Conservation (phyloP, 2,113 vertebrate species). For the Phylloscopus whistleri region DNA sequence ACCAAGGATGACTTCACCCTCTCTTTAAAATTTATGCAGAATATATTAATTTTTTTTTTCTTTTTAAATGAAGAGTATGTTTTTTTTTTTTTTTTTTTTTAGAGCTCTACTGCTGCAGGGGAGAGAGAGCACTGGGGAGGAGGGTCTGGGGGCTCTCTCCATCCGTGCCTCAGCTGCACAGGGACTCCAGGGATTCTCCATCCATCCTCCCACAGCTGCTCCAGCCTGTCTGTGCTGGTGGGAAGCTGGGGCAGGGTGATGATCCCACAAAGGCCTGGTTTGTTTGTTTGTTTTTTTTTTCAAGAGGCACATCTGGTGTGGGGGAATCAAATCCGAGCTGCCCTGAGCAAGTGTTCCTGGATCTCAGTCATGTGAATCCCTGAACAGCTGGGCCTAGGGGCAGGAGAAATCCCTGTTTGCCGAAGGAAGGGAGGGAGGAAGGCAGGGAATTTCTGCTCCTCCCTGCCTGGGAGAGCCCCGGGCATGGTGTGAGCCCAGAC, state of each 20-base stretch:
- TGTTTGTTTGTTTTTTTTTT: background rate
- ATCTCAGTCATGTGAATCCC: background rate
- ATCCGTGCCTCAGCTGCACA: background rate
- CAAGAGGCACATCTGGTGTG: background rate
- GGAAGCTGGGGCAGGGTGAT: background rate
- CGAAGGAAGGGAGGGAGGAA: background rate
- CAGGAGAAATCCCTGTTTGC: background rate
- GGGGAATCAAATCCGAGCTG: background rate
- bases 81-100: background rate
- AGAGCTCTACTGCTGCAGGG: background rate
- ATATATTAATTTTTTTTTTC: background rate
- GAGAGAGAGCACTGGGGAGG: background rate
- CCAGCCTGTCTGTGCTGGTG: background rate
- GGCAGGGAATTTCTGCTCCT: background rate
- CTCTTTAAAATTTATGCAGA: background rate
- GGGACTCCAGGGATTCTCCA: background rate
- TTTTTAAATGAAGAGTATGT: background rate
- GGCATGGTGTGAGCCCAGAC: background rate
- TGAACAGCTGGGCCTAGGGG: background rate
- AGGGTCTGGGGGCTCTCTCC: background rate
- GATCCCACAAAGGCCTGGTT: background rate
- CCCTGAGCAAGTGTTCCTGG: background rate
- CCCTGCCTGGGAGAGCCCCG: background rate
- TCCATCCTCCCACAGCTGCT: background rate
- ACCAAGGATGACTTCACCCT: background rate